These are phyloP conservation scores for Drosophila siamana DNA, from an alignment of 2,888 invertebrate genomes.

Conservation along the genomic window DNA sequence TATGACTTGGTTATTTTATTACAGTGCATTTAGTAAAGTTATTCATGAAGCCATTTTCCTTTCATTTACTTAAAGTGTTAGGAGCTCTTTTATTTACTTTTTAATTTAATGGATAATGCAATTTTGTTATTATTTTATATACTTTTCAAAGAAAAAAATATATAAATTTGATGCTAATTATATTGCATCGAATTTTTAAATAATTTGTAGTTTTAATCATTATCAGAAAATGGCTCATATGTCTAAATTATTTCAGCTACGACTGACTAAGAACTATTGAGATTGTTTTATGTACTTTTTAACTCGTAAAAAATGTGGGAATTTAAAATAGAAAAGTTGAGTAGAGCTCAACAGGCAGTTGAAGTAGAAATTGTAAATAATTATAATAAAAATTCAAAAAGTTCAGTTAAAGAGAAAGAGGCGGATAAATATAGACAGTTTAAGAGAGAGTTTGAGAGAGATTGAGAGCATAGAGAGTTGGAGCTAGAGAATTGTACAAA, in stretches of 20 bases:
- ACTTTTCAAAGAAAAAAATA: too few species aligned
- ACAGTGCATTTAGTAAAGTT: not conserved
- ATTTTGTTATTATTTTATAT: too few species aligned
- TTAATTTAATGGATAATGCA: not conserved
- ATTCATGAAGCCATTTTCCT: constrained; percentile 8
- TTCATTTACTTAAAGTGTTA: not conserved
- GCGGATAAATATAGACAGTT: constrained; percentile 10
- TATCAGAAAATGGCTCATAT: constrained; percentile 9
- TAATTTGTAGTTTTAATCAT: not conserved
- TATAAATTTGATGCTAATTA: too few species aligned
- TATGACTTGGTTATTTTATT: not conserved
- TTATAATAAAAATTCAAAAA: constrained; percentile 18
- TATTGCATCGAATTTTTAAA: not conserved
- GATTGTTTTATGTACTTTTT: constrained; percentile 1
- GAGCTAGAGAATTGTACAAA: constrained; percentile 41
- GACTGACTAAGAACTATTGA: constrained; percentile 1
- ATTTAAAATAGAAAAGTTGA: constrained; percentile 12
- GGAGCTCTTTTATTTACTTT: not conserved
- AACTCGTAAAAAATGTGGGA: constrained; percentile 10
- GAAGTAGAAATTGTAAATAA: constrained; percentile 35
- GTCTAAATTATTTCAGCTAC: not conserved
- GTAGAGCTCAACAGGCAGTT: constrained; percentile 32
- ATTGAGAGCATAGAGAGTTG: constrained; percentile 6
- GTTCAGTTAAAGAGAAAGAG: constrained; percentile 5
- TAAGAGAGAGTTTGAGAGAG: not conserved